A percentile compares a stretch with the other conserved stretches of the same genome.
These are phyloP conservation scores for Drosophila formosana DNA, from an alignment of 2,888 invertebrate genomes.

Conservation along the genomic window DNA sequence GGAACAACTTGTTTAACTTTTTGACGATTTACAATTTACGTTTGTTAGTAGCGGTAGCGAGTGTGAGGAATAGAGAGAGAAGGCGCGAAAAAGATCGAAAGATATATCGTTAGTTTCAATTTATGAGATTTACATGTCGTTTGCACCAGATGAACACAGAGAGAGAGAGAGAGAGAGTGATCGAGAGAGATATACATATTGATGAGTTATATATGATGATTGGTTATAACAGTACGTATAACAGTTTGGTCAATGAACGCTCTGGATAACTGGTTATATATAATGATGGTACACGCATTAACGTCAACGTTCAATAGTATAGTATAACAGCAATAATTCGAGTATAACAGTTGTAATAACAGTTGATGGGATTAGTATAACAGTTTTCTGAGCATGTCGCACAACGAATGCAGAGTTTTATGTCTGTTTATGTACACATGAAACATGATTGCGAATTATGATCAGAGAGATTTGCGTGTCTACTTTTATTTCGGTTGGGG, in stretches of 20 bases:
- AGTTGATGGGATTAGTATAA: not conserved
- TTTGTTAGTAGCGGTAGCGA: constrained; percentile 22
- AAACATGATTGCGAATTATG: constrained; percentile 17
- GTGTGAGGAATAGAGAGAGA: constrained; percentile 29
- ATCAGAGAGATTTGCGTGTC: constrained; percentile 18
- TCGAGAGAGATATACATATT: constrained; percentile 2
- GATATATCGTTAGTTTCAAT: constrained; percentile 40
- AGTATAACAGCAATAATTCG: constrained; percentile 22
- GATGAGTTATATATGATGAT: constrained; percentile 34
- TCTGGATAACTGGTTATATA: constrained; percentile 12
- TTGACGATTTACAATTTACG: constrained; percentile 22
- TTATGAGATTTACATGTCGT: constrained; percentile 5
- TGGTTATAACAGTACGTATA: constrained; percentile 55
- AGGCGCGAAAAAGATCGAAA: constrained; percentile 27
- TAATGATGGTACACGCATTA: constrained; percentile 29
- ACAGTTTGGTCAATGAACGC: constrained; percentile 16
- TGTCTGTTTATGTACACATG: constrained; percentile 38
- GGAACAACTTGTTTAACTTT: constrained; percentile 89
- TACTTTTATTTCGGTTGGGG: not conserved
- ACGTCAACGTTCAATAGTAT: constrained; percentile 47
- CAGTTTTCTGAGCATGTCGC: not conserved
- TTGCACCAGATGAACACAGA: constrained; percentile 31
- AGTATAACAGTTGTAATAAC: not conserved
- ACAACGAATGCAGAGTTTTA: not conserved
- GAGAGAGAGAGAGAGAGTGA: constrained; percentile 29